phyloP scores from a whole-genome alignment of 2,888 invertebrate genomes.

The Trimorus sp. region DNA sequence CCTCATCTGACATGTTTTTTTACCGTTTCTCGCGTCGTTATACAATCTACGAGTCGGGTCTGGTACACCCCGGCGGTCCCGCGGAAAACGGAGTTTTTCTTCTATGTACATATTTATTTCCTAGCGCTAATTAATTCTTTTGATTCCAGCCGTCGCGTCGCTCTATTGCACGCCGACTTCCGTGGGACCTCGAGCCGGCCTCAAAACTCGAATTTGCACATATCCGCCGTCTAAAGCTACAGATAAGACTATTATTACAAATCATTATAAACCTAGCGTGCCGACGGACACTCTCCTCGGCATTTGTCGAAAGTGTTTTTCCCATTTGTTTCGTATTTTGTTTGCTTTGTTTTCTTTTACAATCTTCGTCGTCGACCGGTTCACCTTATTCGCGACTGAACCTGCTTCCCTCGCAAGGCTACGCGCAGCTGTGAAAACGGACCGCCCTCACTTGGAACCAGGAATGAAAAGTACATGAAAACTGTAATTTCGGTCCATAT shows the following conservation, averaged over 20 bases:
- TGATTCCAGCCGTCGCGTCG: constrained; percentile 27
- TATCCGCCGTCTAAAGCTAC: constrained; percentile 58
- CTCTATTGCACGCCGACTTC: constrained; percentile 34
- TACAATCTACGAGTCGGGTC: constrained; percentile 52
- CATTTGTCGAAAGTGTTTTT: constrained; percentile 17
- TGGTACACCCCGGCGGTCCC: constrained; percentile 44
- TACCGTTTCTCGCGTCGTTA: constrained; percentile 37
- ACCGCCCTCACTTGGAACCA: neutral
- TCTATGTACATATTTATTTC: neutral
- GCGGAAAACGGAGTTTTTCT: constrained; percentile 33
- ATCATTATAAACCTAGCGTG: constrained; percentile 55
- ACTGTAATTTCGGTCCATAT: neutral
- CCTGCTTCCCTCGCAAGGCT: constrained; percentile 45
- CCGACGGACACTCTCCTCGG: constrained; percentile 50
- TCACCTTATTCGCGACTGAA: constrained; percentile 22
- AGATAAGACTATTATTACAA: constrained; percentile 51
- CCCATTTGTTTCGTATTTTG: constrained; percentile 11
- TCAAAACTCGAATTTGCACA: constrained; percentile 44
- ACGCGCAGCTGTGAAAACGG: constrained; percentile 44
- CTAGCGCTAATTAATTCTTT: neutral
- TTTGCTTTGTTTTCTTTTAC: constrained; percentile 12
- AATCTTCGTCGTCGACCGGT: constrained; percentile 12
- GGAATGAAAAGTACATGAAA: neutral
- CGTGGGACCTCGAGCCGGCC: constrained; percentile 28
- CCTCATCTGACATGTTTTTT: neutral